Base-by-base conservation (phyloP, 2,113 vertebrate genomes). In the Amphiprion percula region DNA sequence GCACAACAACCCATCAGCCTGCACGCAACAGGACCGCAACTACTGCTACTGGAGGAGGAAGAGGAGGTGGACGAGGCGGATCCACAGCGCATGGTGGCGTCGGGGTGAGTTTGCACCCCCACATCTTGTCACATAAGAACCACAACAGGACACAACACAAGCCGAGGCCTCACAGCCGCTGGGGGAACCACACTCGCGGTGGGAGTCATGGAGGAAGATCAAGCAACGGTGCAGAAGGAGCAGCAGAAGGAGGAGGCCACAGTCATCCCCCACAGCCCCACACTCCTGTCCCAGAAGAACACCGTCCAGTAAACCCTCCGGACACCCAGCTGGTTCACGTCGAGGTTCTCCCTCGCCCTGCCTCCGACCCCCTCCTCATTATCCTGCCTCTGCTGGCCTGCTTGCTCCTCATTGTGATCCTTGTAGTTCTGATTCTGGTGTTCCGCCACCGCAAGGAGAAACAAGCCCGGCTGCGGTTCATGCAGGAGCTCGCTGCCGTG, bases 371-470 rank as follows among this genome's bases (percentile, higher is more conserved):
- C 3, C 94, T 96, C 64, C 90, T 95, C 26, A 91, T 96, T 6
- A 90, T 97, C 63, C 69, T 96, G 9, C 93, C 96, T 0, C 79
- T 97, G 17, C 62, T 95, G 50, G 91, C 93, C 28, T 90, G 95
- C 75, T 82, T 98, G 4, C 85, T 98, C 10, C 92, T 95, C 74
- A 93, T 94, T 6, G 62, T 88, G 10, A 93, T 94, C 73, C 88
- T 93, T 8, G 60, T 94, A 8, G 73, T 94, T 87, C 84, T 91
- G 77, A 95, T 85, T 90, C 90, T 90, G 10, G 96, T 94, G 83
- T 96, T 92, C 74, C 93, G 95, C 49, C 88, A 79, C 55, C 96
- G 93, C 63, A 94, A 90, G 75, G 93, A 96, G 79, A 98, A 94
- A 65, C 83, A 80, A 60, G 90, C 92, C 53, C 87, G 87, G 49